Evolutionary conservation across 2,888 invertebrate genomes (phyloP).

Genomic region (Cephus spinipes): DNA sequence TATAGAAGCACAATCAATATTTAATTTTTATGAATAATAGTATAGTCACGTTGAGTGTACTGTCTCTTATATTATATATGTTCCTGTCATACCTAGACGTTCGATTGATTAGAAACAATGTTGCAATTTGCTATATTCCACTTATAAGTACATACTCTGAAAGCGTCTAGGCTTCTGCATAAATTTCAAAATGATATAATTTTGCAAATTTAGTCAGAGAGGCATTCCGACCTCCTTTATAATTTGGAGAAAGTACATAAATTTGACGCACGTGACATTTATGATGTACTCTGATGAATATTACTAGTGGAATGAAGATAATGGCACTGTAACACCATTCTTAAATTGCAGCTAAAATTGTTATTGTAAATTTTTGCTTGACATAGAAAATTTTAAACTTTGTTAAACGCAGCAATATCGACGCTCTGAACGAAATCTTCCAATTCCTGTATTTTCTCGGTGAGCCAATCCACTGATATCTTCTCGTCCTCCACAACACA

Average conservation of each 20-base stretch:
- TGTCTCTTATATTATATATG: neutral
- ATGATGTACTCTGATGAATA: slow-evolving; percentile 28
- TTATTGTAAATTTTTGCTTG: slow-evolving; percentile 9
- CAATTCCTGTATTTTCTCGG: slow-evolving; percentile 85
- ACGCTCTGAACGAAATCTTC: slow-evolving; percentile 93
- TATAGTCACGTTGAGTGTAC: neutral
- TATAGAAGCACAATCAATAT: neutral
- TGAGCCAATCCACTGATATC: slow-evolving; percentile 88
- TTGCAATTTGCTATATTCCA: neutral
- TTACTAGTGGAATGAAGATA: slow-evolving; percentile 53
- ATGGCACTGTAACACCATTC: slow-evolving; percentile 42
- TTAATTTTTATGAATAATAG: neutral
- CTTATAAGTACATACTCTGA: neutral
- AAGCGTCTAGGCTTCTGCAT: neutral
- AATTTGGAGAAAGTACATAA: neutral
- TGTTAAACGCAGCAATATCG: slow-evolving; percentile 96
- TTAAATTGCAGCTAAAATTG: slow-evolving; percentile 21
- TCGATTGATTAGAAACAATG: neutral
- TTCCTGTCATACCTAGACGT: neutral
- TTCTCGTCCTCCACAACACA: slow-evolving; percentile 97
- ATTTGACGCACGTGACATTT: neutral
- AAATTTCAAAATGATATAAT: neutral
- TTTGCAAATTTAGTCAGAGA: neutral
- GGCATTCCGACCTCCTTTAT: neutral
- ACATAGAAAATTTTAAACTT: slow-evolving; percentile 73